Evolutionary conservation across 2,888 invertebrate species (phyloP).

Genomic region (Pterobdella sp.): DNA sequence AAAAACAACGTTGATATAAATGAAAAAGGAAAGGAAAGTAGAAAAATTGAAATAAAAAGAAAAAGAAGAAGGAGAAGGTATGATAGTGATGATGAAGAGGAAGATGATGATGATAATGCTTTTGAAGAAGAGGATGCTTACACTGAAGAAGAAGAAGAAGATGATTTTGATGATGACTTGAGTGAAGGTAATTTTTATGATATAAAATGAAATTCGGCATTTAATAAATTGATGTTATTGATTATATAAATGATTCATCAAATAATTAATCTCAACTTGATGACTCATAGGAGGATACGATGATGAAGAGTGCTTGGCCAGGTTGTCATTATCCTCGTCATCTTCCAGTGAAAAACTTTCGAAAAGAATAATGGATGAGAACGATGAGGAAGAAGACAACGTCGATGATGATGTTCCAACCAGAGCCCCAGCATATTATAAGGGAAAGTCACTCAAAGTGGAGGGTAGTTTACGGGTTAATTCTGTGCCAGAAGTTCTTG

Average conservation of each 20-base stretch:
- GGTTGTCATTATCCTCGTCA: not conserved
- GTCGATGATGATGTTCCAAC: not conserved
- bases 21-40: not conserved
- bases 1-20: not conserved
- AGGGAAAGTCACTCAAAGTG: not conserved
- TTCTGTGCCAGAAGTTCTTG: no score
- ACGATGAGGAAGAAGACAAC: not conserved
- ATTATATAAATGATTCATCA: no score
- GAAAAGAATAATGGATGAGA: not conserved
- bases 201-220: no score
- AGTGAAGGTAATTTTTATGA: no score
- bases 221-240: no score
- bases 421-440: conserved; percentile 2
- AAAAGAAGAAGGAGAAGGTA: not conserved
- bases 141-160: not conserved
- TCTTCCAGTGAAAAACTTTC: not conserved
- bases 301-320: not conserved
- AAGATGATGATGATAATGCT: not conserved
- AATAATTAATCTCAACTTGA: not conserved
- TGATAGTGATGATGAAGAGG: conserved; percentile 2
- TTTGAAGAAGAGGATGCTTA: not conserved
- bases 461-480: not conserved
- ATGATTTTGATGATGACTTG: not conserved
- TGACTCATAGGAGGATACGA: not conserved
- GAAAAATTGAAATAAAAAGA: not conserved